Conservation (phyloP, 37 sponge, comb jelly and placozoan species). For the Trichoplax adhaerens region DNA sequence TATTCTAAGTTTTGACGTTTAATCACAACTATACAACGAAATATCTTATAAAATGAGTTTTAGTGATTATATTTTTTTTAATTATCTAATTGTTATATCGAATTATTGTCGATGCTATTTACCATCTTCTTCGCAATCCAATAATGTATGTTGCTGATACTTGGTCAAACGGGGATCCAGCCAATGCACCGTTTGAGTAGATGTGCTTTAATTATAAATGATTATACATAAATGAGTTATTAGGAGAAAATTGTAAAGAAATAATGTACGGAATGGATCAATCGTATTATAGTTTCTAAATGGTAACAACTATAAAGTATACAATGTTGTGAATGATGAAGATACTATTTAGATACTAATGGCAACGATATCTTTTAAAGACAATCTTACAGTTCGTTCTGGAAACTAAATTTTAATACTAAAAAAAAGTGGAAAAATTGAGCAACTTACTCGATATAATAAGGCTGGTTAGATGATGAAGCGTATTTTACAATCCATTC, state of each 20-base stretch:
- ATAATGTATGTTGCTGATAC: slow-evolving; percentile 37
- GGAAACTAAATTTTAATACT: too few species aligned
- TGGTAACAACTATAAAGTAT: too few species aligned
- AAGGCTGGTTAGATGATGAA: slow-evolving; percentile 64
- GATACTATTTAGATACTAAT: too few species aligned
- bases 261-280: too few species aligned
- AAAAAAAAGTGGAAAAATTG: background rate
- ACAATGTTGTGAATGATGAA: too few species aligned
- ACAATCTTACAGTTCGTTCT: too few species aligned
- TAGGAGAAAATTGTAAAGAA: too few species aligned
- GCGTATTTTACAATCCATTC: slow-evolving; percentile 98
- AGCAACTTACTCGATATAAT: slow-evolving; percentile 84
- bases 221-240: too few species aligned
- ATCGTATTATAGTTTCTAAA: too few species aligned
- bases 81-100: slow-evolving; percentile 4
- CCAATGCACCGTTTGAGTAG: slow-evolving; percentile 84
- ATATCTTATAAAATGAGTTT: background rate
- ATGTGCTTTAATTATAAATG: too few species aligned
- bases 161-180: slow-evolving; percentile 76
- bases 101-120: background rate
- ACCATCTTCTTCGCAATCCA: slow-evolving; percentile 77
- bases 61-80: background rate
- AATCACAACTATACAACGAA: background rate
- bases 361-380: too few species aligned
- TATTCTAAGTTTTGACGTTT: background rate